Conservation (phyloP, 2,888 invertebrate genomes). For the Drosophila niveifrons region DNA sequence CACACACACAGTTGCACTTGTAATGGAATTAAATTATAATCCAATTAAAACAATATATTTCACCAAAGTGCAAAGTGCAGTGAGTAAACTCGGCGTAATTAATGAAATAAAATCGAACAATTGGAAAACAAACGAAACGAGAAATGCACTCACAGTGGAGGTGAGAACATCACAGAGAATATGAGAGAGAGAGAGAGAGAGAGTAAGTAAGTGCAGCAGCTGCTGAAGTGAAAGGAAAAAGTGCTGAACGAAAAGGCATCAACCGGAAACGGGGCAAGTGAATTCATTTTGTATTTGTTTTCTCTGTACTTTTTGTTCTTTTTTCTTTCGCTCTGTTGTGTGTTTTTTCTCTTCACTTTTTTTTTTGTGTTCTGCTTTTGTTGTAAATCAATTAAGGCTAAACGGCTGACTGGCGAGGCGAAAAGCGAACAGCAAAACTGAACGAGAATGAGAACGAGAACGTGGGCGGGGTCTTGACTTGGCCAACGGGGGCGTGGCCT, state of each 20-base stretch:
- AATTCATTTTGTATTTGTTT: constrained; percentile 54
- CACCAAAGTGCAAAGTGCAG: neutral
- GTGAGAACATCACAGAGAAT: constrained; percentile 10
- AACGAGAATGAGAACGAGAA: neutral
- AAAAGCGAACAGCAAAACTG: too few species aligned
- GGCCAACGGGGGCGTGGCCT: constrained; percentile 4
- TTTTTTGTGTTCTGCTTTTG: constrained; percentile 26
- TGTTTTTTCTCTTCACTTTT: constrained; percentile 1
- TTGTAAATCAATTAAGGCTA: constrained; percentile 61
- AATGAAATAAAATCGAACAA: constrained; percentile 13
- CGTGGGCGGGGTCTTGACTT: neutral
- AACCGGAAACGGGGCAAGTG: constrained; percentile 47
- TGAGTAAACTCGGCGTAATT: neutral
- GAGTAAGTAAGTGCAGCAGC: constrained; percentile 37
- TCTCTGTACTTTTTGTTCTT: constrained; percentile 13
- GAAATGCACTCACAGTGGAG: constrained; percentile 12
- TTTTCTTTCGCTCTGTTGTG: neutral
- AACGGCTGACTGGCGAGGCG: constrained; percentile 30
- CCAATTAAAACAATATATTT: neutral
- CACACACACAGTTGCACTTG: neutral
- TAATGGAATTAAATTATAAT: neutral
- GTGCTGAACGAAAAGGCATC: constrained; percentile 40
- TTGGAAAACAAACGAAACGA: constrained; percentile 10
- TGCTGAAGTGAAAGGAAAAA: constrained; percentile 25
- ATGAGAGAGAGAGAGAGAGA: neutral